Evolutionary conservation across 2,113 vertebrate genomes (phyloP).

Genomic region (Dasyurus viverrinus): DNA sequence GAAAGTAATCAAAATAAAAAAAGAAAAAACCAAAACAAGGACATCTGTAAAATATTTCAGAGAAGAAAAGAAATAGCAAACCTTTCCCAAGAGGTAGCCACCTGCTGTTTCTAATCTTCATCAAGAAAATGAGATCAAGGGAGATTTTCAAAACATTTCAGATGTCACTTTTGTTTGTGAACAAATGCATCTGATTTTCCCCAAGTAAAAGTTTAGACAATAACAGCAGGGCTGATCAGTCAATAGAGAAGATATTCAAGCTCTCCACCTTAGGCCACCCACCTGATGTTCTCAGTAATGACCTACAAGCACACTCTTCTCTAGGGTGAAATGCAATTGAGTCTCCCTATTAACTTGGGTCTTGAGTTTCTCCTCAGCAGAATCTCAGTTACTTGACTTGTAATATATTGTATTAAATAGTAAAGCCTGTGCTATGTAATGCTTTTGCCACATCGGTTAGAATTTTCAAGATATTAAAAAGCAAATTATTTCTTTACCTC

Average conservation of each 20-base stretch:
- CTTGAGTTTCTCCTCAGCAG: constrained; percentile 32
- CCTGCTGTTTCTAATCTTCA: constrained; percentile 48
- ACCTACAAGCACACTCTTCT: constrained; percentile 56
- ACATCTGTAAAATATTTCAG: constrained; percentile 38
- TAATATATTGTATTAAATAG: constrained; percentile 71
- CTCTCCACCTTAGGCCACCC: background rate
- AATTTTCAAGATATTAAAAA: constrained; percentile 67
- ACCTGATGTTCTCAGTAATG: constrained; percentile 65
- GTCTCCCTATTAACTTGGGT: constrained; percentile 65
- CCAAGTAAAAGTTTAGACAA: constrained; percentile 37
- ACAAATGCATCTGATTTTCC: constrained; percentile 56
- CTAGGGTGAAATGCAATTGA: constrained; percentile 64
- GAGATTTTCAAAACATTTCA: constrained; percentile 50
- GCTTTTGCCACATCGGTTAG: constrained; percentile 68
- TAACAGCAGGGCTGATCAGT: background rate
- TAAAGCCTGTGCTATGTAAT: constrained; percentile 56
- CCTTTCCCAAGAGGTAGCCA: constrained; percentile 46
- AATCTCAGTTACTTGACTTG: constrained; percentile 69
- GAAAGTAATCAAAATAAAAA: background rate
- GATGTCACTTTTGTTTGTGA: constrained; percentile 59
- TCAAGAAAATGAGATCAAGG: constrained; percentile 55
- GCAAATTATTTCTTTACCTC: constrained; percentile 74
- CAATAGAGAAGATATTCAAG: background rate
- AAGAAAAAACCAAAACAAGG: background rate
- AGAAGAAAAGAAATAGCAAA: constrained; percentile 59